Evolutionary conservation across 2,113 vertebrate species (phyloP).

Genomic region (Amazona guildingii): DNA sequence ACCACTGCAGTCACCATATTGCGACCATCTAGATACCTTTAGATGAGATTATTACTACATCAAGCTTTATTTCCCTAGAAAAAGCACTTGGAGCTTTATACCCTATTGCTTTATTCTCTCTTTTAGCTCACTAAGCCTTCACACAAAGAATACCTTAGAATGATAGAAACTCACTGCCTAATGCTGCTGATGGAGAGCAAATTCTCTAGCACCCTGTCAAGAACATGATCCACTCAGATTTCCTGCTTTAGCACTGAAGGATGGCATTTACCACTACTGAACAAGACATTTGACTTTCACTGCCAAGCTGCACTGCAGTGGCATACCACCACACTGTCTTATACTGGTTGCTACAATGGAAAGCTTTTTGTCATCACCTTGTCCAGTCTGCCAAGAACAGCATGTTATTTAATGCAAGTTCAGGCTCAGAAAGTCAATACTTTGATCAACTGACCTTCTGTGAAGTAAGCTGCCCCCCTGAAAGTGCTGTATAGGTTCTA

Average conservation of each 20-base stretch:
- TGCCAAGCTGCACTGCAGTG: background rate
- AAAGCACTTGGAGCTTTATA: background rate
- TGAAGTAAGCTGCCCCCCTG: background rate
- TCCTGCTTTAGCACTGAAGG: background rate
- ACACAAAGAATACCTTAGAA: background rate
- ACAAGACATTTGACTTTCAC: background rate
- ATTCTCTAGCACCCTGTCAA: background rate
- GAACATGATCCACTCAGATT: background rate
- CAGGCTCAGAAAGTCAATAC: background rate
- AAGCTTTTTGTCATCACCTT: background rate
- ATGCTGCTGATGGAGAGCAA: background rate
- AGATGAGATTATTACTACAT: background rate
- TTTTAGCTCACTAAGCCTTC: background rate
- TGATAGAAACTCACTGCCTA: background rate
- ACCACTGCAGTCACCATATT: background rate
- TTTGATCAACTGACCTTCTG: background rate
- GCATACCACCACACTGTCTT: background rate
- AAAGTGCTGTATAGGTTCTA: background rate
- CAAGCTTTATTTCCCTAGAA: background rate
- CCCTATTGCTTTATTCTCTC: background rate
- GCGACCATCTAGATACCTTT: background rate
- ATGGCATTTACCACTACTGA: background rate
- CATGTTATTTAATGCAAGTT: background rate
- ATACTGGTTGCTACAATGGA: background rate
- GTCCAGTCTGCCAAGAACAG: background rate